phyloP scores from a whole-genome alignment of 2,797 vertebrate species.

The Spinus pinus region DNA sequence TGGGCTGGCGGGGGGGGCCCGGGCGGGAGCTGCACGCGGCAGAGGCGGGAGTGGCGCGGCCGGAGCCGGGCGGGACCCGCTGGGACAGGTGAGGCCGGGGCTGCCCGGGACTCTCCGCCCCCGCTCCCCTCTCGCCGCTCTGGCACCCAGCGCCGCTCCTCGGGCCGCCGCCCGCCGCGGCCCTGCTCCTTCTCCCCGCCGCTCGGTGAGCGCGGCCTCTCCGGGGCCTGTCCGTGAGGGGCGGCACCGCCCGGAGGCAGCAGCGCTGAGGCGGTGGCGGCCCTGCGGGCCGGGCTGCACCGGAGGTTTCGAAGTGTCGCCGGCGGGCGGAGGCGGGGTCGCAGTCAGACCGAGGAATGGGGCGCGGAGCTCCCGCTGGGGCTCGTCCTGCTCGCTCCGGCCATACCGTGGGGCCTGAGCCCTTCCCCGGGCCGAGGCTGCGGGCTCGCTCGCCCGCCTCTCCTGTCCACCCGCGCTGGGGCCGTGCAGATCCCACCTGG shows the following conservation, averaged over 20 bases:
- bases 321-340: background rate
- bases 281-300: background rate
- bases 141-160: background rate
- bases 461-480: too few relatives aligned
- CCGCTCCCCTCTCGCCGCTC: too few relatives aligned
- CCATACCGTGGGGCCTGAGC: background rate
- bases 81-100: background rate
- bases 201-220: background rate
- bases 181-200: background rate
- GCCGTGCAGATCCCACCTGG: background rate
- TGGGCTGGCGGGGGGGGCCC: background rate
- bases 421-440: background rate
- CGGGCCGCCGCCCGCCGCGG: background rate
- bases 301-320: background rate
- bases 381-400: background rate
- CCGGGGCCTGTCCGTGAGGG: background rate
- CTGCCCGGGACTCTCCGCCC: background rate
- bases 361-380: background rate
- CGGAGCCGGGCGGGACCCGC: background rate
- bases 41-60: slow-evolving; percentile 6
- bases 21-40: slow-evolving; percentile 19
- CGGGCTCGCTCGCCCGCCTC: background rate
- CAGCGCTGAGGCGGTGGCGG: background rate
- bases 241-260: background rate
- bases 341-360: background rate